Evolutionary conservation across 2,888 invertebrate genomes (phyloP).

Genomic region (Mimumesa dahlbomi): DNA sequence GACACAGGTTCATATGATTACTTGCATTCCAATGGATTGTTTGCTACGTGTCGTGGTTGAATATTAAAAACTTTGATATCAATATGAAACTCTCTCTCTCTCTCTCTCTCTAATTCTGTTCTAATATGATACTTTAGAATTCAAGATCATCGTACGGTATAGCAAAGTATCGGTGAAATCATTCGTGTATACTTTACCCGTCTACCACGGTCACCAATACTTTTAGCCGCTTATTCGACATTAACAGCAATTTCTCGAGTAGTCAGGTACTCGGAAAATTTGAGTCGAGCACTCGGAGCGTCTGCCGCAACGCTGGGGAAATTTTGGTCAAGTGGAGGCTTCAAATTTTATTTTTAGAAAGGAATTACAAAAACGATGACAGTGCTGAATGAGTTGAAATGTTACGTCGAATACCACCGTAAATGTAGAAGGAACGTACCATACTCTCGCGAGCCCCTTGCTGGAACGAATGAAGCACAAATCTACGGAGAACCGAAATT

Average conservation of each 20-base stretch:
- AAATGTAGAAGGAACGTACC: background rate
- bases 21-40: background rate
- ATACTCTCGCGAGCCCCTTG: too few species aligned
- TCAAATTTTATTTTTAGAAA: conserved; percentile 41
- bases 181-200: background rate
- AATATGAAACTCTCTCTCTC: too few species aligned
- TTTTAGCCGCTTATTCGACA: conserved; percentile 18
- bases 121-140: too few species aligned
- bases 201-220: conserved; percentile 5
- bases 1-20: conserved; percentile 16
- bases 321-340: conserved; percentile 46
- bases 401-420: background rate
- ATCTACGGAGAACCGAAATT: too few species aligned
- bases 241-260: conserved; percentile 23
- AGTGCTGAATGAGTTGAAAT: background rate
- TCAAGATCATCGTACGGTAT: background rate
- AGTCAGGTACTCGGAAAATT: conserved; percentile 30
- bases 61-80: too few species aligned
- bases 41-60: background rate
- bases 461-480: too few species aligned
- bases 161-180: background rate
- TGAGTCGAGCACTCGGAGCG: background rate
- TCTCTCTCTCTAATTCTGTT: too few species aligned
- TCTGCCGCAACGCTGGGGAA: conserved; percentile 2
- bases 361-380: conserved; percentile 19